phyloP scores from a whole-genome alignment of 2,113 vertebrate genomes.

The Muntiacus reevesi region DNA sequence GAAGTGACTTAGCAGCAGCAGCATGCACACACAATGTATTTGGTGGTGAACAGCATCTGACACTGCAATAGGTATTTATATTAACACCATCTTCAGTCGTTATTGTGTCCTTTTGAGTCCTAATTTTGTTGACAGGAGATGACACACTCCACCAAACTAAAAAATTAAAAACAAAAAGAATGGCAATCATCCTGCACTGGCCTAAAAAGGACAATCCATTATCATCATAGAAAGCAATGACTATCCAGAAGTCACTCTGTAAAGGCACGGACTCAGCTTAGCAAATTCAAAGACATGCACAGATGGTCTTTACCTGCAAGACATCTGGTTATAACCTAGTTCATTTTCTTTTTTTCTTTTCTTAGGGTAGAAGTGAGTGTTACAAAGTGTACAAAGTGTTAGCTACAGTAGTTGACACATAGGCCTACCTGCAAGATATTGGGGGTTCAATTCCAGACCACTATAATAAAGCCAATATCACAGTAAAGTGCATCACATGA shows the following conservation, averaged over 20 bases:
- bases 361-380: rapidly evolving
- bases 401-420: neutral
- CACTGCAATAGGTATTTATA: neutral
- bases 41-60: neutral
- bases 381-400: neutral
- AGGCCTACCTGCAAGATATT: neutral
- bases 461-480: neutral
- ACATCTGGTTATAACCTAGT: neutral
- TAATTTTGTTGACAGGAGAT: neutral
- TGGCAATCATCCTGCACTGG: neutral
- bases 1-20: neutral
- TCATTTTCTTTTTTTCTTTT: neutral
- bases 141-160: neutral
- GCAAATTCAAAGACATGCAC: neutral
- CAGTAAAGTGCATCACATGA: neutral
- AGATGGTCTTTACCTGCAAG: neutral
- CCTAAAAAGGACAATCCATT: neutral
- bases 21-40: neutral
- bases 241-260: neutral
- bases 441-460: neutral
- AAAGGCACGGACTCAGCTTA: neutral
- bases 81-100: neutral
- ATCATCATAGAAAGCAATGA: neutral
- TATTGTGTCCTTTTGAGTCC: neutral
- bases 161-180: neutral